These are phyloP conservation scores for Ophthalmolycus amberensis DNA, from an alignment of 2,113 vertebrate species.

Conservation along the genomic window DNA sequence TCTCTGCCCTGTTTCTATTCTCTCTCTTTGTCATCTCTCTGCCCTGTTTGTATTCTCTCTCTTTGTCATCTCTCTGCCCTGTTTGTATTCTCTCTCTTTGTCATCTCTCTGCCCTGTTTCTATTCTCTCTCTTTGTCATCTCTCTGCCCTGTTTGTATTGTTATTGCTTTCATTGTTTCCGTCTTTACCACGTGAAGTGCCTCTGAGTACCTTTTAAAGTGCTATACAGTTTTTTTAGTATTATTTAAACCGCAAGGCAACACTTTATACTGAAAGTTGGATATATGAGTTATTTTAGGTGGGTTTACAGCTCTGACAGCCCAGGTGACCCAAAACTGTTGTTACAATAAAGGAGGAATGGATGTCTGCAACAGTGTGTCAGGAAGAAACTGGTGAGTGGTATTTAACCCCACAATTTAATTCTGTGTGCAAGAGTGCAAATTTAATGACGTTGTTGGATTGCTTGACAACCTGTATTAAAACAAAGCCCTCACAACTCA, in stretches of 20 bases:
- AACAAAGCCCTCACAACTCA: neutral
- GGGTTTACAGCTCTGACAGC: neutral
- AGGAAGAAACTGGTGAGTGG: neutral
- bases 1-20: too few relatives aligned
- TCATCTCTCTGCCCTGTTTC: too few relatives aligned
- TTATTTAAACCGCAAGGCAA: neutral
- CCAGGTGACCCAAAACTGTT: neutral
- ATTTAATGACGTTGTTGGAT: neutral
- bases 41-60: neutral
- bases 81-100: neutral
- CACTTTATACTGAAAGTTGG: neutral
- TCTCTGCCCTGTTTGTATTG: too few relatives aligned
- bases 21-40: neutral
- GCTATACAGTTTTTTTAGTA: too few relatives aligned
- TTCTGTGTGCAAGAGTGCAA: neutral
- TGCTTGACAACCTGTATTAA: neutral
- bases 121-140: neutral
- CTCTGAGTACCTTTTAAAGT: too few relatives aligned
- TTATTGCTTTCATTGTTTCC: too few relatives aligned
- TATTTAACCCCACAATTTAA: neutral
- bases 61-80: too few relatives aligned
- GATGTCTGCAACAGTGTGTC: neutral
- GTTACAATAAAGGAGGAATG: neutral
- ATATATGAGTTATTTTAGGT: constrained; percentile 5
- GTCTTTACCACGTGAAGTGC: too few relatives aligned